Evolutionary conservation across 2,888 invertebrate species (phyloP).

Genomic region (Antheraea assamensis): DNA sequence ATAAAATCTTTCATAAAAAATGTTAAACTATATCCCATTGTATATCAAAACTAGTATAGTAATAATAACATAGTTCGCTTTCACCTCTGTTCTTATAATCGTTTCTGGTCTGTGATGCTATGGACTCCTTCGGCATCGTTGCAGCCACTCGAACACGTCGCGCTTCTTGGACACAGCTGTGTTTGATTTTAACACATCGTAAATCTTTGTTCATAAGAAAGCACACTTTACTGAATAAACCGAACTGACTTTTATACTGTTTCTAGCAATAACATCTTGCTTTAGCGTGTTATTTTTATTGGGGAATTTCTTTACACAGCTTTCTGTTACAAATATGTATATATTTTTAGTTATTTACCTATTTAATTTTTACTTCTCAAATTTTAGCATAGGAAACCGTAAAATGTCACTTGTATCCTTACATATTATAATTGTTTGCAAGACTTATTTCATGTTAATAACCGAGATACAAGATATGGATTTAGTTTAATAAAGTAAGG

Average conservation of each 20-base stretch:
- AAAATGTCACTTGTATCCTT: neutral
- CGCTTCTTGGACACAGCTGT: constrained; percentile 32
- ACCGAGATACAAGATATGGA: neutral
- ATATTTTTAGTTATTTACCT: neutral
- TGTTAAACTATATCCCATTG: neutral
- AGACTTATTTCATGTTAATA: neutral
- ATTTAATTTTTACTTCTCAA: neutral
- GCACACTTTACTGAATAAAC: constrained; percentile 11
- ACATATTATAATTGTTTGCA: neutral
- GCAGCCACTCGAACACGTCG: constrained; percentile 56
- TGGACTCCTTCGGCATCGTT: constrained; percentile 40
- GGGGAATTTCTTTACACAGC: neutral
- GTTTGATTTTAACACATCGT: constrained; percentile 28
- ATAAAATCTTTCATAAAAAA: neutral
- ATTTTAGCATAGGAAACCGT: neutral
- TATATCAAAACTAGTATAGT: neutral
- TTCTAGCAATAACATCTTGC: constrained; percentile 3
- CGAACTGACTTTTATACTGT: constrained; percentile 3
- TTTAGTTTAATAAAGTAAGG: neutral
- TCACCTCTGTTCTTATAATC: neutral
- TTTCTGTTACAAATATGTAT: neutral
- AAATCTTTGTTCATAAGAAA: constrained; percentile 16
- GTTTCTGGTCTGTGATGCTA: neutral
- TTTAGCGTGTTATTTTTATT: neutral
- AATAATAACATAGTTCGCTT: neutral